Evolutionary conservation across 2,888 invertebrate species (phyloP), one percentile per base, ranked within the genome.

Genomic region (Pinctada fucata): DNA sequence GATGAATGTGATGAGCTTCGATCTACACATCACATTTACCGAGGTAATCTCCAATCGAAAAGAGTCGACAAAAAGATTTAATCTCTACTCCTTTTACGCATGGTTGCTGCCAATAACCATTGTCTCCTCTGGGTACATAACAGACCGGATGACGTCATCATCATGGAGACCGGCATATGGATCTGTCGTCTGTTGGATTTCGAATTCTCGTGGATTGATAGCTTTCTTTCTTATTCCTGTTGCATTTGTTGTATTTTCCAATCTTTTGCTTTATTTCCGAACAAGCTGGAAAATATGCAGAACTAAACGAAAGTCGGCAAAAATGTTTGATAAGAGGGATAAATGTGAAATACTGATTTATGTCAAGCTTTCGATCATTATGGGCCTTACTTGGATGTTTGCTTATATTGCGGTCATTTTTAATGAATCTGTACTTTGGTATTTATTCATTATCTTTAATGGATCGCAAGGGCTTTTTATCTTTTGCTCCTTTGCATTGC

Each of bases 391-490:
- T 2, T 93, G 94, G 83, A 91, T 92, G 2, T 90, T 93, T 10
- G 93, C 93, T 0, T 92, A 93, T 82, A 68, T 93, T 2, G 93
- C 93, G 0, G 90, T 89, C 2, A 84, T 93, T 3, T 81, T 89
- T 0, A 86, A 90, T 3, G 81, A 90, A 45, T 80, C 86, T 10
- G 88, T 86, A 0, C 86, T 93, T 48, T 93, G 93, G 93, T 93
- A 93, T 83, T 87, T 92, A 2, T 94, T 93, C 87, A 93, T 93
- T 3, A 79, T 93, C 6, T 86, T 93, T 76, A 93, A 93, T 84
- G 91, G 92, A 2, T 86, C 92, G 77, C 93, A 95, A 93, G 95
- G 95, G 64, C 93, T 95, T 80, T 93, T 95, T 83, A 94, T 95
- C 70, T 88, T 85, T 51, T 75, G 89, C 13, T 84, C 88, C 10